Percentiles rank a stretch among this genome's conserved stretches.
Conservation (phyloP, 2,888 invertebrate genomes). For the Drosophila meridiana region DNA sequence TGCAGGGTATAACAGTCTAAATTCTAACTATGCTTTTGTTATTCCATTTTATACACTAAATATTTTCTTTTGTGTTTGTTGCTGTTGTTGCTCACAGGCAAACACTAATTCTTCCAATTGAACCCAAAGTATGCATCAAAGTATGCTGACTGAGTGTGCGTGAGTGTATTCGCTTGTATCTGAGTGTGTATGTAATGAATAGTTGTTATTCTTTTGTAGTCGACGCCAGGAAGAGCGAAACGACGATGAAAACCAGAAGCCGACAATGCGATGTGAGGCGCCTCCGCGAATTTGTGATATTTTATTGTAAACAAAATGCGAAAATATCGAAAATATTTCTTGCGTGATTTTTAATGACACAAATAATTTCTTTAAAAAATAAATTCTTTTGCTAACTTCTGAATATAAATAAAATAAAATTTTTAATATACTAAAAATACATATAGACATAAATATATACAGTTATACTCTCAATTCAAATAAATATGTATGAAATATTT, state of each 20-base stretch:
- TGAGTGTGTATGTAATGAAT: constrained; percentile 42
- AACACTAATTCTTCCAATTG: constrained; percentile 68
- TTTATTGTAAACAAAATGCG: constrained; percentile 1
- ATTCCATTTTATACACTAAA: background rate
- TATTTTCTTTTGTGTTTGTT: constrained; percentile 10
- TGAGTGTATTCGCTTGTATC: background rate
- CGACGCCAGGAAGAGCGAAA: constrained; percentile 32
- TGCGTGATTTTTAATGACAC: too few species aligned
- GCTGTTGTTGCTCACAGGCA: constrained; percentile 55
- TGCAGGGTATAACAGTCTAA: constrained; percentile 2
- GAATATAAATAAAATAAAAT: background rate
- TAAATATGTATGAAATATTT: background rate
- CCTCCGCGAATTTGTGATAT: constrained; percentile 12
- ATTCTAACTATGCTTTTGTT: constrained; percentile 12
- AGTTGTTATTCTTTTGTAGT: constrained; percentile 31
- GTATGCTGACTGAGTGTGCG: constrained; percentile 14
- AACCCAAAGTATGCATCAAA: constrained; percentile 58
- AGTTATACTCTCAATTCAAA: background rate
- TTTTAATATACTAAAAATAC: too few species aligned
- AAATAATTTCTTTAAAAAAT: too few species aligned
- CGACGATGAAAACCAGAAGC: constrained; percentile 46
- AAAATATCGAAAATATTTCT: background rate
- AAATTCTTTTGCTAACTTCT: background rate
- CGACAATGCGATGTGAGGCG: constrained; percentile 24
- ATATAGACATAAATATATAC: too few species aligned